Conservation (phyloP, 2,888 invertebrate species). For the Ectropis crepuscularia region DNA sequence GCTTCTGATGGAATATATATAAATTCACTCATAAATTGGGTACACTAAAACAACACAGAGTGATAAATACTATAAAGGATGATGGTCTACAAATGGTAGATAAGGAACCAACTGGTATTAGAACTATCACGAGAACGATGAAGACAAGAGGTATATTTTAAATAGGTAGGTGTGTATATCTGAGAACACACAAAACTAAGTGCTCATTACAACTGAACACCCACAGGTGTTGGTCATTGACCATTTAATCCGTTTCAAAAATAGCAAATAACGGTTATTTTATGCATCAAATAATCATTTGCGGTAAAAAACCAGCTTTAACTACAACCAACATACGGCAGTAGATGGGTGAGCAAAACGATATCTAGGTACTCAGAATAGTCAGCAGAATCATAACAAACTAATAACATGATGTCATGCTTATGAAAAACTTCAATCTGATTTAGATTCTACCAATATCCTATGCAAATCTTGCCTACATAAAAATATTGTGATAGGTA, state of each 20-base stretch:
- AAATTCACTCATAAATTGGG: too few species aligned
- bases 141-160: too few species aligned
- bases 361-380: not conserved
- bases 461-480: constrained; percentile 3
- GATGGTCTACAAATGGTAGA: too few species aligned
- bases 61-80: too few species aligned
- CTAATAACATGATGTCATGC: constrained; percentile 1
- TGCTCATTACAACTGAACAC: constrained; percentile 33
- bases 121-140: too few species aligned
- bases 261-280: constrained; percentile 33
- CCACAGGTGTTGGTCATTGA: constrained; percentile 42
- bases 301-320: constrained; percentile 30
- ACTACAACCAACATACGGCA: constrained; percentile 12
- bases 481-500: constrained; percentile 3
- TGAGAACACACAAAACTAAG: constrained; percentile 18
- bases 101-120: too few species aligned
- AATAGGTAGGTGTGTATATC: too few species aligned
- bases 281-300: constrained; percentile 39
- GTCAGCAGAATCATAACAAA: not conserved
- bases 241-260: constrained; percentile 39
- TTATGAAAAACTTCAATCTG: constrained; percentile 7
- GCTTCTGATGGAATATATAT: too few species aligned
- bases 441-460: not conserved
- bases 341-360: constrained; percentile 11
- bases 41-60: too few species aligned